phyloP scores from a whole-genome alignment of 2,888 invertebrate species.

The Campaea margaritaria region DNA sequence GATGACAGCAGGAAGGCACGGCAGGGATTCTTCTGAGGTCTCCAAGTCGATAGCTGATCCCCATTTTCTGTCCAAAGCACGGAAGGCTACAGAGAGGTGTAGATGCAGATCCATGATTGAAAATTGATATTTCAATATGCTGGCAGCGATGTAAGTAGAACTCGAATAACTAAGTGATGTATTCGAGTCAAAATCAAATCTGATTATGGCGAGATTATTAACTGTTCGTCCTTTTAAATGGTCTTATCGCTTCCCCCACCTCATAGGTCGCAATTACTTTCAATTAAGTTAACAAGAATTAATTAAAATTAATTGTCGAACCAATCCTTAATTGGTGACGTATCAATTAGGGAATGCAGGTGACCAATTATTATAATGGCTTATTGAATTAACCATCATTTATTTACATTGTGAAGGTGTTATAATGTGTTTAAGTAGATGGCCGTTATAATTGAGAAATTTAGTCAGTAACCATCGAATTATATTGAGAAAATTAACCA shows the following conservation, averaged over 20 bases:
- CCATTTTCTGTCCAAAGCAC: slow-evolving; percentile 67
- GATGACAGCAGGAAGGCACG: slow-evolving; percentile 55
- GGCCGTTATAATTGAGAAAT: too few species aligned
- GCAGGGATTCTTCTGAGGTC: slow-evolving; percentile 42
- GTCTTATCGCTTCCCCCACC: slow-evolving; percentile 11
- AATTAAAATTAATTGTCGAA: slow-evolving; percentile 30
- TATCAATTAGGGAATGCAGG: slow-evolving; percentile 26
- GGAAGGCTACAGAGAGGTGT: slow-evolving; percentile 63
- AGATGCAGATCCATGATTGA: slow-evolving; percentile 63
- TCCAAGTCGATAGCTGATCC: slow-evolving; percentile 63
- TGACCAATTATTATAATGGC: slow-evolving; percentile 30
- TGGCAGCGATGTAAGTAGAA: too few species aligned
- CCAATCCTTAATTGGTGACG: slow-evolving; percentile 12
- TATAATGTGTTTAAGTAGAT: too few species aligned
- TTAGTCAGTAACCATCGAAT: too few species aligned
- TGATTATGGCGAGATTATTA: slow-evolving; percentile 15
- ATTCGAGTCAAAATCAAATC: slow-evolving; percentile 15
- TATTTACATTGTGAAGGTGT: neutral
- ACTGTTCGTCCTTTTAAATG: slow-evolving; percentile 15
- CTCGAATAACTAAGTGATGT: neutral
- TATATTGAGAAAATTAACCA: too few species aligned
- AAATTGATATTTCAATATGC: neutral
- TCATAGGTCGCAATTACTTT: slow-evolving; percentile 21
- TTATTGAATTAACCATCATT: slow-evolving; percentile 5
- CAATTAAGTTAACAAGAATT: slow-evolving; percentile 32